Base-by-base conservation (phyloP, 2,113 vertebrate genomes). In the Chaenocephalus aceratus region DNA sequence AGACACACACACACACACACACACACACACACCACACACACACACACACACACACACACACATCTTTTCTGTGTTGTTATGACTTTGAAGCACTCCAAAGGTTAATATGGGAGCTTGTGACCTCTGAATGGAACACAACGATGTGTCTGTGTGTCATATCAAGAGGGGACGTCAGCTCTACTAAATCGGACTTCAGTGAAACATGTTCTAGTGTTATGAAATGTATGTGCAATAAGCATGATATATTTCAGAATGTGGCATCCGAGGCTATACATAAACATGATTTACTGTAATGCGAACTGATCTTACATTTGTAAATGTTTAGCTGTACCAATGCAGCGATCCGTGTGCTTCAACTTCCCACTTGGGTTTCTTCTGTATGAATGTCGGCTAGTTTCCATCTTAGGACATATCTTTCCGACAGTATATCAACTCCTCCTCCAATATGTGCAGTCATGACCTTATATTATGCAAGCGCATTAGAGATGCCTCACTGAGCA, bases 71-170 rank as follows among this genome's bases (percentile, higher is more conserved):
- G 8, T 62, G n/a, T 83, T 77, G 67, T 52, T 41, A 15, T 83
- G 83, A 72, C 82, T 80, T 86, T 86, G 83, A 68, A 84, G 72
- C 46, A 64, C 61, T 61, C 3, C 21, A 87, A 76, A 86, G 57
- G 53, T 82, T 79, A 87, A 77, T 5, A 4, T 66, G 58, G 4
- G 36, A 79, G 68, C 36, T 54, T 67, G 59, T 63, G 67, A 58
- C 30, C 7, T 56, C 67, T n/a, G 56, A 52, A 16, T 10, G 21
- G 58, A 13, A 41, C 15, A 34, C 65, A 60, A 65, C 59, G 72
- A 66, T 48, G 67, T 72, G 58, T 72, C 21, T 62, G 34, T 82
- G 56, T 75, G 18, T 49, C 3, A 41, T 41, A 41, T 41, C 30
- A 4, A 30, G 30, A 30, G 30, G 30, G 4, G 4, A 30, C 4